Conservation (phyloP, 2,113 vertebrate species). For the Stomatorhinus ivindoensis region DNA sequence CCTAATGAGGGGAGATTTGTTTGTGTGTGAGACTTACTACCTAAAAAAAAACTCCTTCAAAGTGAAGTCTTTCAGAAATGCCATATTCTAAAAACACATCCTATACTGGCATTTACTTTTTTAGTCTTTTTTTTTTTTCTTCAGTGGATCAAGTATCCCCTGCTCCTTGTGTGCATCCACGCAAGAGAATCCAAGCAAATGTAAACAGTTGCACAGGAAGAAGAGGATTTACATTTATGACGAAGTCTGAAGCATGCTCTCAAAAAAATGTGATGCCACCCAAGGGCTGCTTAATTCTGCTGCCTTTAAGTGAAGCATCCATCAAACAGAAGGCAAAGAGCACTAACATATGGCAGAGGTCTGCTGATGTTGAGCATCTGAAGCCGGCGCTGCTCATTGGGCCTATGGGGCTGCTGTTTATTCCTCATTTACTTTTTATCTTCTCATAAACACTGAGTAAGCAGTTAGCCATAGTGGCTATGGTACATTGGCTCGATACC, state of each 20-base stretch:
- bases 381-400: neutral
- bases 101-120: neutral
- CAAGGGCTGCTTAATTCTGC: neutral
- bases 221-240: neutral
- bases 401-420: neutral
- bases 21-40: neutral
- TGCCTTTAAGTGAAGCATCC: neutral
- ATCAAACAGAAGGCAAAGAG: constrained; percentile 6
- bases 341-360: neutral
- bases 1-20: neutral
- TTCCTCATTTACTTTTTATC: constrained; percentile 4
- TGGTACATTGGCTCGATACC: neutral
- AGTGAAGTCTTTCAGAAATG: neutral
- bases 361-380: constrained; percentile 6
- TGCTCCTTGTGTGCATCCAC: neutral
- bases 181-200: neutral
- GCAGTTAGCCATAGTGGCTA: neutral
- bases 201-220: neutral
- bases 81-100: neutral
- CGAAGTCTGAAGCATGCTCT: neutral
- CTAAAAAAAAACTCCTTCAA: neutral
- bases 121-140: neutral
- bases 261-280: neutral
- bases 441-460: constrained; percentile 9
- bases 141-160: neutral